Evolutionary conservation across 2,888 invertebrate genomes (phyloP), one percentile per base, ranked within the genome.

Genomic region (Plagodis dolabraria): DNA sequence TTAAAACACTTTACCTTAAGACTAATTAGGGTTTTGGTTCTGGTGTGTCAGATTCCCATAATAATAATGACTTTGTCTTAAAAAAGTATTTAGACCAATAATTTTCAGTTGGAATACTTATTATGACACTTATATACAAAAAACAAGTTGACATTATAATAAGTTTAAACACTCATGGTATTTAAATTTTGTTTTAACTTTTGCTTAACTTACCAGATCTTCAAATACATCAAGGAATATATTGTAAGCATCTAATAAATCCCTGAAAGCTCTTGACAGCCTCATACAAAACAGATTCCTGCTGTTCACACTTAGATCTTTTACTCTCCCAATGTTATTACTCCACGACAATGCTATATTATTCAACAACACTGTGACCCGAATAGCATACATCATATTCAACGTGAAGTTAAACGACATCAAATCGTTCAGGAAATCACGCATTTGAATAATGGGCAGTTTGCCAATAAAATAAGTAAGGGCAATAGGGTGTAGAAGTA

Each of bases 181-280:
- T 22, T 22, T 22, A 2, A 22, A 22, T 22, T 22, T 1, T 22
- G 22, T 2, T 22, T 1, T 2, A 22, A 22, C 4, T 22, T 2
- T 4, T 22, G 22, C 4, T 36, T 4, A 36, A 54, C 54, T 59
- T 33, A 61, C 69, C 53, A 47, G 42, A 33, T 65, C 63, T 58
- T 65, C 63, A 51, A 53, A 55, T 6, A 57, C 52, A 8, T 44
- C 47, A 22, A 63, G 33, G 11, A 50, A 63, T 22, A 65, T 50
- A 12, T 35, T 35, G 22, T 65, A 63, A n/a, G 54, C 52, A 35
- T 58, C 38, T 33, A 67, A 51, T 51, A 67, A 57, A 11, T 52
- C 42, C 44, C 9, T 43, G 33, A 60, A 67, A 5, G 47, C 54
- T 12, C 49, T 42, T 10, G 55, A 50, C 33, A 59, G 43, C 7